A percentile compares a stretch with the other conserved stretches of the same genome.
These are phyloP conservation scores for Buathra laborator DNA, from an alignment of 2,888 invertebrate genomes.

Conservation along the genomic window DNA sequence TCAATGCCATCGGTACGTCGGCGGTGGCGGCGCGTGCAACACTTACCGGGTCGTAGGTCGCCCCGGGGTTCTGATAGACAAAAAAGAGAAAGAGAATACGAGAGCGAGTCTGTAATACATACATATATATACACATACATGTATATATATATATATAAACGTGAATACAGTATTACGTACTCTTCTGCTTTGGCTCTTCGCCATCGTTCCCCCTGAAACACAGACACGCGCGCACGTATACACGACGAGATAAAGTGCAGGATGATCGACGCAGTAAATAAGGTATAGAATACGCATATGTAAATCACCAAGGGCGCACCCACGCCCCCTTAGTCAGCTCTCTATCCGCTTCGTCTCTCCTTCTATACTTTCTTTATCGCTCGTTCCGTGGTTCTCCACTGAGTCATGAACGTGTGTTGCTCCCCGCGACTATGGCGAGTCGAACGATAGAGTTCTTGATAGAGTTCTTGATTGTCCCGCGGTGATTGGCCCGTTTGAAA, in stretches of 20 bases:
- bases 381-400: slow-evolving; percentile 24
- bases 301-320: slow-evolving; percentile 84
- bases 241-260: slow-evolving; percentile 77
- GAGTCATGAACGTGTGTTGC: neutral
- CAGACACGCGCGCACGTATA: slow-evolving; percentile 74
- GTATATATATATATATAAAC: slow-evolving; percentile 6
- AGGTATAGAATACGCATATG: slow-evolving; percentile 83
- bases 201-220: slow-evolving; percentile 60
- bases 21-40: slow-evolving; percentile 60
- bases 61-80: slow-evolving; percentile 47
- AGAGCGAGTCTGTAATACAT: slow-evolving; percentile 21
- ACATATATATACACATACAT: slow-evolving; percentile 10
- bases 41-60: slow-evolving; percentile 64
- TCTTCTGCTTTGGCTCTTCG: slow-evolving; percentile 30
- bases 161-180: slow-evolving; percentile 17
- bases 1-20: slow-evolving; percentile 63
- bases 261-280: slow-evolving; percentile 84
- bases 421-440: neutral
- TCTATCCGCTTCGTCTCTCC: slow-evolving; percentile 52
- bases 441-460: neutral
- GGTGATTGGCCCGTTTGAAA: slow-evolving; percentile 1
- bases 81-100: slow-evolving; percentile 58
- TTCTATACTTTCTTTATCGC: slow-evolving; percentile 25
- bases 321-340: slow-evolving; percentile 80
- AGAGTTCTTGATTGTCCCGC: neutral